These are phyloP conservation scores for Lasioglossum baleicum DNA, from an alignment of 1,140 invertebrate species.

Conservation along the genomic window DNA sequence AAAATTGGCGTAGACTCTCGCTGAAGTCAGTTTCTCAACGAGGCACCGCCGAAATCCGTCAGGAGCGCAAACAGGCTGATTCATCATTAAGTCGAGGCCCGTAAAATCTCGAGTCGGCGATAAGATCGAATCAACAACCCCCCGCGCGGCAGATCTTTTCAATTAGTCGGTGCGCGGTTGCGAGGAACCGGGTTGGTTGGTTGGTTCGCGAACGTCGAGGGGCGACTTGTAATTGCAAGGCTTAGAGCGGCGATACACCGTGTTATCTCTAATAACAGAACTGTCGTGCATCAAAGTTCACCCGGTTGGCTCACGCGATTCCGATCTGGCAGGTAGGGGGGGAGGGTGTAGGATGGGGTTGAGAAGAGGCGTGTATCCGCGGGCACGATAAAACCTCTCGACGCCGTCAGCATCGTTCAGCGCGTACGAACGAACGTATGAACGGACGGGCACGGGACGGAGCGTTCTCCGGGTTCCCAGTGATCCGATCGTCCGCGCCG, in stretches of 20 bases:
- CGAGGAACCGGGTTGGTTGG: conserved; percentile 4
- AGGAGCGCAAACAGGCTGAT: neutral
- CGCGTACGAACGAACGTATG: too few species aligned
- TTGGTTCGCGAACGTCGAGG: too few species aligned
- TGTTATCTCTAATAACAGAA: conserved; percentile 62
- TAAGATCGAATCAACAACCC: conserved; percentile 34
- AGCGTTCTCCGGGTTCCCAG: neutral
- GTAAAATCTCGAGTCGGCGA: neutral
- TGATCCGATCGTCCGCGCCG: neutral
- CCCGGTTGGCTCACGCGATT: conserved; percentile 50
- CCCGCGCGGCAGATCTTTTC: conserved; percentile 39
- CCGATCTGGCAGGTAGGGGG: conserved; percentile 23
- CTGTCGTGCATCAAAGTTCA: conserved; percentile 59
- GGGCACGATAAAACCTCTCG: conserved; percentile 23
- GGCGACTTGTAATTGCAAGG: conserved; percentile 53
- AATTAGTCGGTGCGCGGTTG: conserved; percentile 43
- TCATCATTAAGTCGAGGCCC: neutral
- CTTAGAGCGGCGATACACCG: conserved; percentile 40
- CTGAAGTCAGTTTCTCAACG: neutral
- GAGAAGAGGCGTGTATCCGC: conserved; percentile 8
- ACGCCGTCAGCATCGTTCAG: conserved; percentile 13
- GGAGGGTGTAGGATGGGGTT: neutral
- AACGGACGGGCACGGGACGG: too few species aligned
- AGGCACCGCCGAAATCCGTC: neutral
- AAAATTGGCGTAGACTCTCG: neutral